These are phyloP conservation scores for Amblyopsis rosae DNA, from an alignment of 2,113 vertebrate genomes.

Conservation along the genomic window DNA sequence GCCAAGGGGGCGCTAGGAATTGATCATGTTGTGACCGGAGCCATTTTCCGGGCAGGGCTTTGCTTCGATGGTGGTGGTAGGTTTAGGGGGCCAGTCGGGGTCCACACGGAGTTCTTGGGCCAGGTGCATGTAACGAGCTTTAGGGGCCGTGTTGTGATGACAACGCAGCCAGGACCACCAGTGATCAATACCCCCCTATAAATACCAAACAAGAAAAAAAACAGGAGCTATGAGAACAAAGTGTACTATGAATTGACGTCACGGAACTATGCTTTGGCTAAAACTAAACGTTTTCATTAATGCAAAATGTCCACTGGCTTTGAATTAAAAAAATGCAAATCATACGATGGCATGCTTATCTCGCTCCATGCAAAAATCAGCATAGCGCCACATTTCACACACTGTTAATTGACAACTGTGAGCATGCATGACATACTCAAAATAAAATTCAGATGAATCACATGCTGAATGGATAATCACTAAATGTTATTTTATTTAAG, in stretches of 20 bases:
- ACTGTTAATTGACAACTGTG: background rate
- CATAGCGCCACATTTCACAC: background rate
- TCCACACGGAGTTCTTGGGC: slow-evolving; percentile 93
- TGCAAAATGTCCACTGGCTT: background rate
- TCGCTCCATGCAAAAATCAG: background rate
- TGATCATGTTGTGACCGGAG: slow-evolving; percentile 82
- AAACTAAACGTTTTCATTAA: slow-evolving; percentile 6
- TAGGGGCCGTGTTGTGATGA: slow-evolving; percentile 78
- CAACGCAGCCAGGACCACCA: slow-evolving; percentile 76
- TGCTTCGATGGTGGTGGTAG: slow-evolving; percentile 94
- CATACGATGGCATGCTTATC: slow-evolving; percentile 9
- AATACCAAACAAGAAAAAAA: slow-evolving; percentile 19
- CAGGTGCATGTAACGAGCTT: slow-evolving; percentile 95
- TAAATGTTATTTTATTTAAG: slow-evolving; percentile 23
- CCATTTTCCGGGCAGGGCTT: slow-evolving; percentile 81
- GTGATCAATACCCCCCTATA: slow-evolving; percentile 79
- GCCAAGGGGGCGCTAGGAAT: slow-evolving; percentile 75
- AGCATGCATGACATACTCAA: slow-evolving; percentile 34
- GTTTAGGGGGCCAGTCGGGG: slow-evolving; percentile 97
- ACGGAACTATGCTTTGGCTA: background rate
- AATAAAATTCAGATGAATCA: slow-evolving; percentile 44
- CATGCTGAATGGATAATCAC: slow-evolving; percentile 16
- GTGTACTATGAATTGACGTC: background rate
- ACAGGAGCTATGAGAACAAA: background rate
- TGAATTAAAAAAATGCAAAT: background rate